phyloP scores from a whole-genome alignment of 2,797 vertebrate genomes.

The Telmatherina bonti region DNA sequence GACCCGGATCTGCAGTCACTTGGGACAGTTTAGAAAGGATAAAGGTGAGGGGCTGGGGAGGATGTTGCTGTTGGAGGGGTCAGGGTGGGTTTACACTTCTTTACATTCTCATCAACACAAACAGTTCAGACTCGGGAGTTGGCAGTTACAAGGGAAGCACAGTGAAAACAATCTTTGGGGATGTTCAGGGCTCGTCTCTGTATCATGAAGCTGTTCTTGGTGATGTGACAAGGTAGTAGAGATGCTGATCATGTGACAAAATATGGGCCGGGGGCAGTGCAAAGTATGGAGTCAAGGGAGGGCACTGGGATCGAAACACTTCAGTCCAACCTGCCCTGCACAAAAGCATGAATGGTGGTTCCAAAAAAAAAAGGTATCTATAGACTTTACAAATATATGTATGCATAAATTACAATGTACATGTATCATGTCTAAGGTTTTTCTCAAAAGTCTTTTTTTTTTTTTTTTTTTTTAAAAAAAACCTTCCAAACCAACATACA shows the following conservation, averaged over 20 bases:
- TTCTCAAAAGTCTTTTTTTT: slow-evolving; percentile 53
- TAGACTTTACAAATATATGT: slow-evolving; percentile 80
- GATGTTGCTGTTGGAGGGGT: background rate
- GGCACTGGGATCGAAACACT: slow-evolving; percentile 56
- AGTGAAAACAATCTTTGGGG: slow-evolving; percentile 79
- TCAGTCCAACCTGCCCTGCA: slow-evolving; percentile 46
- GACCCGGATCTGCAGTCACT: slow-evolving; percentile 60
- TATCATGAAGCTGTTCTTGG: slow-evolving; percentile 59
- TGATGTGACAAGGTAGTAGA: slow-evolving; percentile 55
- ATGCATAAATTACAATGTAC: slow-evolving; percentile 83
- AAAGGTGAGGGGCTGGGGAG: background rate
- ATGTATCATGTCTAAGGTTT: slow-evolving; percentile 69
- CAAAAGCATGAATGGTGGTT: slow-evolving; percentile 71
- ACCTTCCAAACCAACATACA: slow-evolving; percentile 64
- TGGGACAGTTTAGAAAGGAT: slow-evolving; percentile 41
- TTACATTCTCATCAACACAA: slow-evolving; percentile 80
- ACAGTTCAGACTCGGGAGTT: slow-evolving; percentile 61
- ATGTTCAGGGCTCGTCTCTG: slow-evolving; percentile 50
- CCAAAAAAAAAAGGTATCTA: slow-evolving; percentile 68
- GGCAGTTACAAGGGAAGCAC: slow-evolving; percentile 77
- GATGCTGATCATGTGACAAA: slow-evolving; percentile 61
- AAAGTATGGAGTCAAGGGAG: slow-evolving; percentile 46
- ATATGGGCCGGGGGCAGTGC: slow-evolving; percentile 28
- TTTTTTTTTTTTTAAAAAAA: too few species aligned
- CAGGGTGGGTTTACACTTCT: slow-evolving; percentile 51